Evolutionary conservation across 2,113 vertebrate genomes (phyloP), one percentile per base, ranked within the genome.

Genomic region (Eolophus roseicapilla): DNA sequence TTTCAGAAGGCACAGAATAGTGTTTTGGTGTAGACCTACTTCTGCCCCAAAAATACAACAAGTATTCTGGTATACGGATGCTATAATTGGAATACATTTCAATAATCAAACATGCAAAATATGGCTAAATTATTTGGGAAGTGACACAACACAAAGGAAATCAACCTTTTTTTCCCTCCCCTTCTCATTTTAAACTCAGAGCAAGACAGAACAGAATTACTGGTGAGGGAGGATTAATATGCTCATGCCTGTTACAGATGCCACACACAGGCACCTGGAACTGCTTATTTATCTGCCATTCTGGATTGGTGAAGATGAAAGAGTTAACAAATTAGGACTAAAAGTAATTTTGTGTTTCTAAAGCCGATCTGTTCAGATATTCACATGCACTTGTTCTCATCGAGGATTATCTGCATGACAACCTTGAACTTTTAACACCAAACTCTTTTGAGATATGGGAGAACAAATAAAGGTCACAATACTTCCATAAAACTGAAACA

Each of bases 331-430:
- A 95, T 71, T 46, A 78, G 62, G 68, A 94, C 76, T 92, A 86
- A 78, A 91, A 95, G 81, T 88, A 96, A 95, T 97, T 96, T 96
- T 96, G 92, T 87, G 81, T 97, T 97, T 96, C 90, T 92, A 97
- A 97, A 93, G 94, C 92, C 79, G 92, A 92, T 91, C 93, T 96
- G 93, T 96, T 97, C 82, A 83, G 90, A 86, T 92, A 89, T 80
- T 77, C 95, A 96, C 60, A 86, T 71, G 78, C 80, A 92, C 86
- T 94, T 86, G 63, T 87, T 96, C 82, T 96, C 87, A 87, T 79
- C 85, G 96, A 97, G 97, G 96, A 98, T 96, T 97, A 97, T 96
- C 93, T 93, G 82, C 84, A 87, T 91, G 80, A 96, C 95, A 90
- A 96, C 85, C 80, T 80, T 90, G 95, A 97, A 97, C 87, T 94